Evolutionary conservation across 37 sponge, comb jelly and placozoan genomes (phyloP).

Genomic region (Cliona cf. orientalis): DNA sequence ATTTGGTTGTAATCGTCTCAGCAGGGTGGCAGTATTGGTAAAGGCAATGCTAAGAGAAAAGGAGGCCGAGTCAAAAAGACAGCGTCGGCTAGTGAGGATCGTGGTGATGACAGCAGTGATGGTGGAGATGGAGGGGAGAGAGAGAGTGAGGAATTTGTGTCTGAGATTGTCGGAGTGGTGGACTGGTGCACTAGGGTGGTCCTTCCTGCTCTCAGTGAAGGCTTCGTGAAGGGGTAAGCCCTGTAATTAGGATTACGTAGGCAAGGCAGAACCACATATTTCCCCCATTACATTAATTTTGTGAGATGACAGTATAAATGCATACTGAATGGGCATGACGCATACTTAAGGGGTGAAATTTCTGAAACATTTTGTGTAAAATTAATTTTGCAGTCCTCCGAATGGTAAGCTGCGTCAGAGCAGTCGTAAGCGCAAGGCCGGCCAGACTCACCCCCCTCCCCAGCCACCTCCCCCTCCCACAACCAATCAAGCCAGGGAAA

Average conservation of each 20-base stretch:
- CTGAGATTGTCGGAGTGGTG: constrained; percentile 23
- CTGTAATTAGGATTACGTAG: no score
- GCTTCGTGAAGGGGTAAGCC: background rate
- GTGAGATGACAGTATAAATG: background rate
- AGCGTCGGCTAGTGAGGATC: no score
- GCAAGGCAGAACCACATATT: no score
- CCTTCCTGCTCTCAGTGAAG: constrained; percentile 10
- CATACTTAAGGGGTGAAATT: background rate
- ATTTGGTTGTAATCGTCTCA: background rate
- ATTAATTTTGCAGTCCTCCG: background rate
- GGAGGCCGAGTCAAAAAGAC: no score
- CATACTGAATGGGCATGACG: background rate
- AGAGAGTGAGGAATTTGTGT: constrained; percentile 25
- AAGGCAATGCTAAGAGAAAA: no score
- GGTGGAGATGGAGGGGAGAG: constrained; percentile 10
- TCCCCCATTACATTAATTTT: background rate
- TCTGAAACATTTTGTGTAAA: background rate
- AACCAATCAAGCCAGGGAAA: background rate
- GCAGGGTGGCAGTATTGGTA: no score
- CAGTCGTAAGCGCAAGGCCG: constrained; percentile 35
- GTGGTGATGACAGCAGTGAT: no score
- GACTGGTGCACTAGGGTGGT: constrained; percentile 19
- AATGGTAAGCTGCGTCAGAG: constrained; percentile 1
- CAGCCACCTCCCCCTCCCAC: background rate
- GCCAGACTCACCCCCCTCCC: background rate